These are phyloP conservation scores for Poecilia gillii DNA, from an alignment of 2,797 vertebrate genomes.

Conservation along the genomic window DNA sequence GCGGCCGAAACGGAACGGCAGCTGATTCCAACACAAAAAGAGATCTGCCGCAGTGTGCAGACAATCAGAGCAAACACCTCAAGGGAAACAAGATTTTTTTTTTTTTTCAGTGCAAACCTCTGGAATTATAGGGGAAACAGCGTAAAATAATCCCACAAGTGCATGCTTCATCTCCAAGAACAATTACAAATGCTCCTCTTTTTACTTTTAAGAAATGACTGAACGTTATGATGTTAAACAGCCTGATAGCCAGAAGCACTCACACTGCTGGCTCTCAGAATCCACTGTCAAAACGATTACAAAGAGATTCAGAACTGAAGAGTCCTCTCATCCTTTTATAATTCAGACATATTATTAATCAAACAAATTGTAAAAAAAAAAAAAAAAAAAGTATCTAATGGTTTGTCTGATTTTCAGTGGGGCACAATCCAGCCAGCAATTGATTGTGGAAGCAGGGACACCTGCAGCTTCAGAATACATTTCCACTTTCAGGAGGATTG, in stretches of 20 bases:
- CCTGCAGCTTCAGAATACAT: slow-evolving; percentile 86
- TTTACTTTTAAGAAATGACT: slow-evolving; percentile 34
- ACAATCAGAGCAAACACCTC: slow-evolving; percentile 28
- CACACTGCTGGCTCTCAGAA: slow-evolving; percentile 30
- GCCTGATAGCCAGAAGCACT: slow-evolving; percentile 22
- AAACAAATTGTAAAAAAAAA: slow-evolving; percentile 70
- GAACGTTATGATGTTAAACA: slow-evolving; percentile 34
- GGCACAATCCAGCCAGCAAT: slow-evolving; percentile 80
- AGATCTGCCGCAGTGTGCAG: slow-evolving; percentile 39
- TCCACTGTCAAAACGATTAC: slow-evolving; percentile 62
- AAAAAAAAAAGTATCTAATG: slow-evolving; percentile 54
- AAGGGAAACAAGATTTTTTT: slow-evolving; percentile 17
- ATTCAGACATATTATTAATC: slow-evolving; percentile 77
- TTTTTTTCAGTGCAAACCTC: slow-evolving; percentile 24
- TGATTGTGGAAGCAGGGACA: slow-evolving; percentile 84
- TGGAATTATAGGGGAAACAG: slow-evolving; percentile 16
- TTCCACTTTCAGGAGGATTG: slow-evolving; percentile 72
- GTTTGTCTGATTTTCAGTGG: slow-evolving; percentile 80
- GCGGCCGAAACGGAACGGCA: slow-evolving; percentile 59
- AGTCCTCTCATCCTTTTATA: slow-evolving; percentile 65
- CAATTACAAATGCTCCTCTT: slow-evolving; percentile 6
- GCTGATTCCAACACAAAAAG: slow-evolving; percentile 60
- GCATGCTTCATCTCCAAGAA: slow-evolving; percentile 8
- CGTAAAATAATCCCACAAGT: slow-evolving; percentile 3
- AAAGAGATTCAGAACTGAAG: slow-evolving; percentile 57